Conservation (phyloP, 2,888 invertebrate species). For the Callosobruchus maculatus region DNA sequence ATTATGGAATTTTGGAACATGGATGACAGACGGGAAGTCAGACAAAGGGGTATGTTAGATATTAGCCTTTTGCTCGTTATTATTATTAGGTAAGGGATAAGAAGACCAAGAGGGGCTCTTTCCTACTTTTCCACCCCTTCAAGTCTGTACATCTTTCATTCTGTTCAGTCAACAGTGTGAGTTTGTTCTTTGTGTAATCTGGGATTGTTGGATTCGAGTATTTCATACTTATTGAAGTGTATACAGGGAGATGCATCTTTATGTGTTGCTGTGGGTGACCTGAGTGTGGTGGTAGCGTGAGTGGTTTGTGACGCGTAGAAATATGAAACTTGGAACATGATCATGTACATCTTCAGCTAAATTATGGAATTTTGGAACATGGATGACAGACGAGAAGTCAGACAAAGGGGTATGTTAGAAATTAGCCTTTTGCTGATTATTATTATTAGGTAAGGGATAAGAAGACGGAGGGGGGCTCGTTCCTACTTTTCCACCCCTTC, state of each 20-base stretch:
- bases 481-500: too few species aligned
- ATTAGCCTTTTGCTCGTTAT: too few species aligned
- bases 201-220: background rate
- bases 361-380: slow-evolving; percentile 49
- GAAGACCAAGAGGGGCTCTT: slow-evolving; percentile 1
- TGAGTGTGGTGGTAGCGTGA: background rate
- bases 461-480: too few species aligned
- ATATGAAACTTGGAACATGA: slow-evolving; percentile 8
- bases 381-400: slow-evolving; percentile 42
- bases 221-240: background rate
- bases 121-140: background rate
- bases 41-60: slow-evolving; percentile 29
- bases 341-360: slow-evolving; percentile 20
- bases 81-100: too few species aligned
- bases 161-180: background rate
- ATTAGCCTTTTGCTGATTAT: too few species aligned
- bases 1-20: slow-evolving; percentile 49
- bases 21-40: slow-evolving; percentile 42
- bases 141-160: background rate
- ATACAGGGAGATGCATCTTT: background rate
- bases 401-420: slow-evolving; percentile 30
- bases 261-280: background rate
- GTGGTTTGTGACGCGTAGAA: background rate
- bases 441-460: too few species aligned
- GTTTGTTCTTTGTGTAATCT: background rate